Percentiles rank a stretch among this genome's conserved stretches.
Conservation (phyloP, 2,888 invertebrate species). For the Schrankia costaestrigalis region DNA sequence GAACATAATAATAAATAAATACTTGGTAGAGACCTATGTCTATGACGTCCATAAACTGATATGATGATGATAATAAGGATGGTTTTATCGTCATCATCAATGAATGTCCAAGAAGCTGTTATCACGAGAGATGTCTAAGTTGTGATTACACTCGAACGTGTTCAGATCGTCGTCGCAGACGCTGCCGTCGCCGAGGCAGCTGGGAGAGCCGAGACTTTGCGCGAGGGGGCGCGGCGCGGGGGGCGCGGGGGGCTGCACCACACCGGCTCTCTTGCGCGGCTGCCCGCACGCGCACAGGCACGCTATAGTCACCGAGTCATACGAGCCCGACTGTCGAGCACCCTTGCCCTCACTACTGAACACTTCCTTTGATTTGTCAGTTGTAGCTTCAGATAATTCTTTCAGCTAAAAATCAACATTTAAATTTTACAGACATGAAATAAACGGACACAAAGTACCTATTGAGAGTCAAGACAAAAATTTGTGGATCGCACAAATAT, state of each 20-base stretch:
- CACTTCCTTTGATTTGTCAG: conserved; percentile 23
- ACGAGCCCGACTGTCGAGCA: conserved; percentile 22
- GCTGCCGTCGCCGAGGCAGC: too few species aligned
- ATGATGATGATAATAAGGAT: too few species aligned
- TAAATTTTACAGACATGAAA: not conserved
- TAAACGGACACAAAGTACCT: not conserved
- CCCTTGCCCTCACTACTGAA: conserved; percentile 32
- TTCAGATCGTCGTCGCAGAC: not conserved
- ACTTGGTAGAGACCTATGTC: too few species aligned
- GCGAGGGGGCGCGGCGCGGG: too few species aligned
- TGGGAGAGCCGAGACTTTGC: too few species aligned
- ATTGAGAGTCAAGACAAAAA: too few species aligned
- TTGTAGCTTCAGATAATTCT: conserved; percentile 30
- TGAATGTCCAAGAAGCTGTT: too few species aligned
- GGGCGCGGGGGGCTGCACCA: too few species aligned
- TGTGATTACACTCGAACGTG: conserved; percentile 1
- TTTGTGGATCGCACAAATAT: too few species aligned
- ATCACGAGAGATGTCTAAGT: not conserved
- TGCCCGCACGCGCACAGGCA: conserved; percentile 50
- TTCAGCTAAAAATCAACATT: conserved; percentile 30
- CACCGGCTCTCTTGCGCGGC: conserved; percentile 31
- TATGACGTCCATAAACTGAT: too few species aligned
- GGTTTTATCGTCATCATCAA: too few species aligned
- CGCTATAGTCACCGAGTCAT: conserved; percentile 39
- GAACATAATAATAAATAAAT: too few species aligned